Evolutionary conservation across 1,140 invertebrate genomes (phyloP).

Genomic region (Latrodectus geometricus): DNA sequence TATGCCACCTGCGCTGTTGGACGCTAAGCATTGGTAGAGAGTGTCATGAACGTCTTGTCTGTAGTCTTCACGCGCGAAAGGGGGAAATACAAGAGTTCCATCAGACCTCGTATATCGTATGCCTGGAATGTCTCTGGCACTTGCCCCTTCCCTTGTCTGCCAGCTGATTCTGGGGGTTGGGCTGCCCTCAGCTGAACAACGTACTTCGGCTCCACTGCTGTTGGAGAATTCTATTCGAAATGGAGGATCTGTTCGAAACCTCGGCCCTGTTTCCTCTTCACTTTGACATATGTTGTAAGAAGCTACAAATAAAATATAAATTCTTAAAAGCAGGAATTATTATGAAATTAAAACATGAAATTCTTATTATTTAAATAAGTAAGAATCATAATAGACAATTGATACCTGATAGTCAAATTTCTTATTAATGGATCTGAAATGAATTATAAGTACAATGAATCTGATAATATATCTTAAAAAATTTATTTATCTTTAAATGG

Average conservation of each 20-base stretch:
- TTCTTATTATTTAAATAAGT: too few species aligned
- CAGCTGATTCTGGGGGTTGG: conserved; percentile 93
- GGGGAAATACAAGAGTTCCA: conserved; percentile 68
- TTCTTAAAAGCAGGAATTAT: neutral
- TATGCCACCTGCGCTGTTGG: conserved; percentile 80
- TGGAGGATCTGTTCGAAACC: conserved; percentile 69
- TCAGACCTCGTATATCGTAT: conserved; percentile 76
- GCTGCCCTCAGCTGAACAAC: conserved; percentile 89
- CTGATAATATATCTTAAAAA: too few species aligned
- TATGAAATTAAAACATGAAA: too few species aligned
- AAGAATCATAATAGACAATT: too few species aligned
- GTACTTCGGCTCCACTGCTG: conserved; percentile 89
- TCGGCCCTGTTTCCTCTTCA: conserved; percentile 64
- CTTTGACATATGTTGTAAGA: neutral
- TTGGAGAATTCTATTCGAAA: conserved; percentile 87
- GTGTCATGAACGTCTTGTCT: conserved; percentile 74
- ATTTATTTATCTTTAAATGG: too few species aligned
- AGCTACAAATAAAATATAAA: conserved; percentile 17
- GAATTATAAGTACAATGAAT: too few species aligned
- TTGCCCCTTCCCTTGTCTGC: conserved; percentile 73
- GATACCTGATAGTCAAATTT: too few species aligned
- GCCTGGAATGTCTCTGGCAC: conserved; percentile 79
- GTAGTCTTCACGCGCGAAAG: conserved; percentile 67
- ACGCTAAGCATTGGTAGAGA: conserved; percentile 77
- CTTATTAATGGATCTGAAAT: too few species aligned